Evolutionary conservation across 2,113 vertebrate genomes (phyloP).

Genomic region (Hystrix cristata): DNA sequence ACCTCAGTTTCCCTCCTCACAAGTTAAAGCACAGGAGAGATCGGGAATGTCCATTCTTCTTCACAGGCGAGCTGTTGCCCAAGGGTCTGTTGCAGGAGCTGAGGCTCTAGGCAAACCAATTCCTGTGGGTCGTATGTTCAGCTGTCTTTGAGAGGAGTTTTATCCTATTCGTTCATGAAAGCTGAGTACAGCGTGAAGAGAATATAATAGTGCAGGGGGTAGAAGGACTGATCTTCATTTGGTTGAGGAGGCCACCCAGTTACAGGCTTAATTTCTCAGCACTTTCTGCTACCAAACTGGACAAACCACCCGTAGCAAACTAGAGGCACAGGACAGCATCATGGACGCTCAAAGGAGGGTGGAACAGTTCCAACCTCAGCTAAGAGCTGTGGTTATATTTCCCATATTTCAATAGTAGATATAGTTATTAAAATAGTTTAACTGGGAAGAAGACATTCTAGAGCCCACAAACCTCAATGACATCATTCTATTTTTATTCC

Average conservation of each 20-base stretch:
- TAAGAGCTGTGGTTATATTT: background rate
- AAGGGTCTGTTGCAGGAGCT: slow-evolving; percentile 84
- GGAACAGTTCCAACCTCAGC: background rate
- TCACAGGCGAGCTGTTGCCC: slow-evolving; percentile 85
- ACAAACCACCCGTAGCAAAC: background rate
- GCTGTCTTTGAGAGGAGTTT: background rate
- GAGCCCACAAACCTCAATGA: background rate
- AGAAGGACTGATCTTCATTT: background rate
- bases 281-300: background rate
- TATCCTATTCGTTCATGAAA: background rate
- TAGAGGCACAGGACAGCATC: background rate
- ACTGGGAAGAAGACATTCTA: slow-evolving; percentile 25
- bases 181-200: background rate
- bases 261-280: slow-evolving; percentile 7
- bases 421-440: background rate
- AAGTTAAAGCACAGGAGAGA: slow-evolving; percentile 79
- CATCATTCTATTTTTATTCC: background rate
- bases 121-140: background rate
- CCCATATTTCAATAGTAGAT: background rate
- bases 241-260: background rate
- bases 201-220: background rate
- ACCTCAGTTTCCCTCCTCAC: slow-evolving; percentile 81
- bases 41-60: slow-evolving; percentile 85
- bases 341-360: background rate
- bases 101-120: slow-evolving; percentile 82